Evolutionary conservation across 2,888 invertebrate genomes (phyloP).

Genomic region (Suillia variegata): DNA sequence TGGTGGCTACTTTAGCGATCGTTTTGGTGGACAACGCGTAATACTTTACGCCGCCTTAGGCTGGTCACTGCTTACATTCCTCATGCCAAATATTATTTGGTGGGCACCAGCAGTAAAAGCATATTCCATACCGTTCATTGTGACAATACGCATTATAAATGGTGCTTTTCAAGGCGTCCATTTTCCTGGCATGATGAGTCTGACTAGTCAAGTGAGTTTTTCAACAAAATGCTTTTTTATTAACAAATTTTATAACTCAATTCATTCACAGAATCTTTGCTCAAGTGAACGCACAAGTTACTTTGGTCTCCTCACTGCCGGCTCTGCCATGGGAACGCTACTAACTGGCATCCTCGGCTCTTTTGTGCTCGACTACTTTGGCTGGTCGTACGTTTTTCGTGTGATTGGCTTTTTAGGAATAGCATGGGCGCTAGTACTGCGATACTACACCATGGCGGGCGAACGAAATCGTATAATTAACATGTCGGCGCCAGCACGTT

Average conservation of each 20-base stretch:
- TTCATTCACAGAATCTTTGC: slow-evolving; percentile 63
- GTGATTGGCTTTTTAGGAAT: slow-evolving; percentile 67
- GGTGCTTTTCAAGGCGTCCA: slow-evolving; percentile 73
- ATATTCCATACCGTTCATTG: slow-evolving; percentile 64
- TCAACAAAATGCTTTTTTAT: not conserved
- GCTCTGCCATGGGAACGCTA: slow-evolving; percentile 68
- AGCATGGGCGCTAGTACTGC: slow-evolving; percentile 65
- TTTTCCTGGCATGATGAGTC: slow-evolving; percentile 73
- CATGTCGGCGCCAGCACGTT: slow-evolving; percentile 55
- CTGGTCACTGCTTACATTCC: slow-evolving; percentile 65
- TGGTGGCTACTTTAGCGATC: slow-evolving; percentile 67
- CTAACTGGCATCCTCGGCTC: slow-evolving; percentile 72
- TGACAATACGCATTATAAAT: slow-evolving; percentile 67
- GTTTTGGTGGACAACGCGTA: slow-evolving; percentile 70
- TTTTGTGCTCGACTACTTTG: slow-evolving; percentile 67
- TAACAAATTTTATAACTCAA: not conserved
- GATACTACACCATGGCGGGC: slow-evolving; percentile 64
- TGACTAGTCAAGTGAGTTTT: slow-evolving; percentile 65
- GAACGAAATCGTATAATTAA: slow-evolving; percentile 59
- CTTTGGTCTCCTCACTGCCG: slow-evolving; percentile 70
- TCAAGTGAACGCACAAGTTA: slow-evolving; percentile 70
- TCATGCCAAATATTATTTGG: slow-evolving; percentile 65
- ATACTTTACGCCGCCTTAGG: slow-evolving; percentile 68
- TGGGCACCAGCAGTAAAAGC: slow-evolving; percentile 50
- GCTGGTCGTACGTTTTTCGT: slow-evolving; percentile 71